phyloP scores from a whole-genome alignment of 2,888 invertebrate genomes.

The Aphodius granarius region DNA sequence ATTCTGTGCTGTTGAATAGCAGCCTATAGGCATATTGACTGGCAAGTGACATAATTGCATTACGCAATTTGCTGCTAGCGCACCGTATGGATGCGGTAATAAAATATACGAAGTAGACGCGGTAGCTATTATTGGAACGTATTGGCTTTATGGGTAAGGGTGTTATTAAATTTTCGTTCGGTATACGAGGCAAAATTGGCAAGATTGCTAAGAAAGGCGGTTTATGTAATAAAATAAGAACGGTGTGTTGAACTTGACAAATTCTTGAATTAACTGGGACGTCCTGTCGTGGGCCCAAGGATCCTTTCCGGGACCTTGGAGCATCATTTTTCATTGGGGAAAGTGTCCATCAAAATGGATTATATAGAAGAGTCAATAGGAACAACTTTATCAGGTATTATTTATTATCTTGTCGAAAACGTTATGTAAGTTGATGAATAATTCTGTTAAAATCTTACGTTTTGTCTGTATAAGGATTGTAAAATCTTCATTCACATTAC shows the following conservation, averaged over 20 bases:
- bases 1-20: neutral
- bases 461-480: no score
- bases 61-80: neutral
- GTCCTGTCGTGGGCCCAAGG: neutral
- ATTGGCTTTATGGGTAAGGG: neutral
- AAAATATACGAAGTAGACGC: neutral
- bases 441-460: no score
- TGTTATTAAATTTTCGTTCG: neutral
- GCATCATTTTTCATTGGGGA: neutral
- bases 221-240: neutral
- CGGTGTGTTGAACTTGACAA: neutral
- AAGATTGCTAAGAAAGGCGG: neutral
- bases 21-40: neutral
- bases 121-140: neutral
- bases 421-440: no score
- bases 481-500: no score
- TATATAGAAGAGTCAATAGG: neutral
- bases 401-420: neutral
- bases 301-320: neutral
- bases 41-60: neutral
- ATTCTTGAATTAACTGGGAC: neutral
- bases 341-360: neutral
- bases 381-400: neutral
- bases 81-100: neutral
- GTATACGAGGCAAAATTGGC: neutral